phyloP scores from a whole-genome alignment of 2,797 vertebrate species.

The Xiphophorus birchmanni region DNA sequence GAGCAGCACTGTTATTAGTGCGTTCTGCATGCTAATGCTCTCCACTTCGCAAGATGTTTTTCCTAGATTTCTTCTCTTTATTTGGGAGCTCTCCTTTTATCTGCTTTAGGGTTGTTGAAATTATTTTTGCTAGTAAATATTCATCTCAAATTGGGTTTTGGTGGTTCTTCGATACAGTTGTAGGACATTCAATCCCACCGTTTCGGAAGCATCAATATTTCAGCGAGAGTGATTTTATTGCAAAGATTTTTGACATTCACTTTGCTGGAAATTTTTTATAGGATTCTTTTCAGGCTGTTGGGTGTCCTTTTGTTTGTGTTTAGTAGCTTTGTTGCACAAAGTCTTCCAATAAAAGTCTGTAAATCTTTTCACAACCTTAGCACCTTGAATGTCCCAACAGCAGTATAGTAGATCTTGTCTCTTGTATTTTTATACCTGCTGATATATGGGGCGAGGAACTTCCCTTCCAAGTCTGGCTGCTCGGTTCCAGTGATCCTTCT shows the following conservation, averaged over 20 bases:
- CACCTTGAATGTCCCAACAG: conserved; percentile 60
- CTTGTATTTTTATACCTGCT: conserved; percentile 74
- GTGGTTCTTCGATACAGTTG: not conserved
- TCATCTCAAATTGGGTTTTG: not conserved
- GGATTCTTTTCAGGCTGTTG: conserved; percentile 9
- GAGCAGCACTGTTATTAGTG: conserved; percentile 32
- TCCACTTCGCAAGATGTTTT: conserved; percentile 26
- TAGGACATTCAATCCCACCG: conserved; percentile 8
- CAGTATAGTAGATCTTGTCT: conserved; percentile 64
- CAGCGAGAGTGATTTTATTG: not conserved
- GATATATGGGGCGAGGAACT: conserved; percentile 83
- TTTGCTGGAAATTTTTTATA: conserved; percentile 4
- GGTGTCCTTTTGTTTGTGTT: conserved; percentile 25
- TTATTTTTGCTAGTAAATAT: conserved; percentile 5
- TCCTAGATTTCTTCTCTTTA: conserved; percentile 23
- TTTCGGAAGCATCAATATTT: not conserved
- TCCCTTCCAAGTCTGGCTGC: conserved; percentile 81
- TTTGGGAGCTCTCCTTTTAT: not conserved
- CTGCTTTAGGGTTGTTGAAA: conserved; percentile 11
- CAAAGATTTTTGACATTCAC: conserved; percentile 25
- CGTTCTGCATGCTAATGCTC: conserved; percentile 59
- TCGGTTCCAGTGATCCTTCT: conserved; percentile 80
- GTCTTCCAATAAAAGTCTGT: conserved; percentile 36
- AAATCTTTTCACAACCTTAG: conserved; percentile 49
- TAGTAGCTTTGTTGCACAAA: conserved; percentile 54